Conservation (phyloP, 2,113 vertebrate species). For the Oxygymnocypris stewartii region DNA sequence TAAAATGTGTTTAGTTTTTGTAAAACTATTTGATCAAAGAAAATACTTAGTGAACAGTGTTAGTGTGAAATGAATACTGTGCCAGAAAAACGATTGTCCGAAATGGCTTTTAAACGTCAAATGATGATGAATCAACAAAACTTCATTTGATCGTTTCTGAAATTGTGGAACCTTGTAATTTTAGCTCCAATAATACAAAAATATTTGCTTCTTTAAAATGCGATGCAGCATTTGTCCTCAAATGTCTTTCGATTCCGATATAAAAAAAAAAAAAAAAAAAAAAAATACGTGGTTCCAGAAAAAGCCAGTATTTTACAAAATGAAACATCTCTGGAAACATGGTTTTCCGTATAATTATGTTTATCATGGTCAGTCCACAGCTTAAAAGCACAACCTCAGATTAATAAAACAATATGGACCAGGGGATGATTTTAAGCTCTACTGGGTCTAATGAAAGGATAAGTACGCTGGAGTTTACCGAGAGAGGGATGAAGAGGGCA, state of each 20-base stretch:
- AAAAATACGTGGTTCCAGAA: background rate
- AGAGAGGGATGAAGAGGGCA: background rate
- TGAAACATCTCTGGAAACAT: background rate
- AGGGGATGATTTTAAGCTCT: background rate
- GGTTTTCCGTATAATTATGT: background rate
- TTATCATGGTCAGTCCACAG: background rate
- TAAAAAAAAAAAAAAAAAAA: background rate
- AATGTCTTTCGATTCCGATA: background rate
- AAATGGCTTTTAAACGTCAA: background rate
- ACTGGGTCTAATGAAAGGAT: background rate
- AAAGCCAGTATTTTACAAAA: background rate
- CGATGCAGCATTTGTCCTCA: background rate
- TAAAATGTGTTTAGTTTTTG: too few relatives aligned
- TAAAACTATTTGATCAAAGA: too few relatives aligned
- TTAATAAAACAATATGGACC: background rate
- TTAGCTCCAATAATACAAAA: background rate
- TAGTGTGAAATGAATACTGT: background rate
- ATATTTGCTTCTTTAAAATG: background rate
- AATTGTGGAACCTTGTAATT: background rate
- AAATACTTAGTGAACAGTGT: too few relatives aligned
- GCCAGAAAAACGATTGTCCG: background rate
- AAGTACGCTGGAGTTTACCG: background rate
- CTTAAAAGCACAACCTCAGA: slow-evolving; percentile 14
- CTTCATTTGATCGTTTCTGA: background rate
- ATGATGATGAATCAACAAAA: background rate